These are phyloP conservation scores for Myopa tessellatipennis DNA, from an alignment of 2,888 invertebrate species.

Conservation along the genomic window DNA sequence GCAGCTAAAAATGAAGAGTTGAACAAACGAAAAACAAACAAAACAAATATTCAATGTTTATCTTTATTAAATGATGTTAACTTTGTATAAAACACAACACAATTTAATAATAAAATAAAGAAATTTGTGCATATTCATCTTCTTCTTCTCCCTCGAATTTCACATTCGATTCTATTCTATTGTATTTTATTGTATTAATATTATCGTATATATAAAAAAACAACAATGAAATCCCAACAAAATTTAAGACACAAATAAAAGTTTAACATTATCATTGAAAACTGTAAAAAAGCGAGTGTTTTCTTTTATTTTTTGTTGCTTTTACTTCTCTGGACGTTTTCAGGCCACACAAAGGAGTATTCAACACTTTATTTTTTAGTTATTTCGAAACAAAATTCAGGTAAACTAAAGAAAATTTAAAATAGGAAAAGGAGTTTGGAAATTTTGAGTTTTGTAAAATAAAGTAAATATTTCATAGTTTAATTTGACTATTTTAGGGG, in stretches of 20 bases:
- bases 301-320: neutral
- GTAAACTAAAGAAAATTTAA: too few species aligned
- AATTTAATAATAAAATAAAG: conserved; percentile 3
- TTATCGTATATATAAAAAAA: conserved; percentile 20
- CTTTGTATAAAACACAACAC: conserved; percentile 6
- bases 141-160: neutral
- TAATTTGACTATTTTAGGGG: too few species aligned
- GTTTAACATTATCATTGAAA: conserved; percentile 29
- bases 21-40: neutral
- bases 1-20: conserved; percentile 13
- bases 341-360: too few species aligned
- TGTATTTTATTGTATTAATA: conserved; percentile 19
- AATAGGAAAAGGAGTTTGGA: too few species aligned
- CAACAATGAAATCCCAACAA: conserved; percentile 31
- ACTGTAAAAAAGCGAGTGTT: neutral
- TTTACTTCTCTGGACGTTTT: too few species aligned
- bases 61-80: neutral
- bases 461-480: too few species aligned
- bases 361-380: too few species aligned
- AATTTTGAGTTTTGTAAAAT: too few species aligned
- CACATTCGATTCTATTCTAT: conserved; percentile 3
- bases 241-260: conserved; percentile 37
- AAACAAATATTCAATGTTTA: conserved; percentile 5
- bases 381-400: too few species aligned
- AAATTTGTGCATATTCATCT: conserved; percentile 17